phyloP scores from a whole-genome alignment of 2,888 invertebrate species.

The Drosophila crucigera region DNA sequence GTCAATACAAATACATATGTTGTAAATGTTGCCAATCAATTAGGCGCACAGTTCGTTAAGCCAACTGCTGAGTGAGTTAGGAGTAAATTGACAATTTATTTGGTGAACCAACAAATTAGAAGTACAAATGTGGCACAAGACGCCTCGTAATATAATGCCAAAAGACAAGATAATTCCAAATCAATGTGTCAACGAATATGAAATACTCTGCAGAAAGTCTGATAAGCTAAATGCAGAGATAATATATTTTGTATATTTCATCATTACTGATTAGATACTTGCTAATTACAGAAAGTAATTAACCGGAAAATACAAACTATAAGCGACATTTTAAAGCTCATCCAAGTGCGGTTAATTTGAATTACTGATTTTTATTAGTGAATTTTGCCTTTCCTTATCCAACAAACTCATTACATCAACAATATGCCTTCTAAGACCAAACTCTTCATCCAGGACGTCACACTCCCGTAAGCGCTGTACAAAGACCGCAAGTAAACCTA shows the following conservation, averaged over 20 bases:
- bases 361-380: not conserved
- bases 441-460: not conserved
- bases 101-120: constrained; percentile 45
- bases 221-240: not conserved
- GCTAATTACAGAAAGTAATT: not conserved
- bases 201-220: constrained; percentile 14
- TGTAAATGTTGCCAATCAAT: constrained; percentile 56
- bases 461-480: not conserved
- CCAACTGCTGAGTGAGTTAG: constrained; percentile 54
- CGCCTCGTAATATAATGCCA: constrained; percentile 22
- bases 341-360: not conserved
- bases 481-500: constrained; percentile 4
- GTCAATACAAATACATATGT: constrained; percentile 17
- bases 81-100: constrained; percentile 66
- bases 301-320: not conserved
- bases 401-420: not conserved
- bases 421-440: not conserved
- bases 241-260: not conserved
- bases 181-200: not conserved
- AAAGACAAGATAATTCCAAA: not conserved
- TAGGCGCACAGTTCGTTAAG: constrained; percentile 42
- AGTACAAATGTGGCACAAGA: constrained; percentile 35
- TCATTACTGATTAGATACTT: not conserved
- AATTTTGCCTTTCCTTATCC: not conserved
- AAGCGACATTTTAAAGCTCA: not conserved